phyloP scores from a whole-genome alignment of 2,797 vertebrate species.

The Macropus fuliginosus region DNA sequence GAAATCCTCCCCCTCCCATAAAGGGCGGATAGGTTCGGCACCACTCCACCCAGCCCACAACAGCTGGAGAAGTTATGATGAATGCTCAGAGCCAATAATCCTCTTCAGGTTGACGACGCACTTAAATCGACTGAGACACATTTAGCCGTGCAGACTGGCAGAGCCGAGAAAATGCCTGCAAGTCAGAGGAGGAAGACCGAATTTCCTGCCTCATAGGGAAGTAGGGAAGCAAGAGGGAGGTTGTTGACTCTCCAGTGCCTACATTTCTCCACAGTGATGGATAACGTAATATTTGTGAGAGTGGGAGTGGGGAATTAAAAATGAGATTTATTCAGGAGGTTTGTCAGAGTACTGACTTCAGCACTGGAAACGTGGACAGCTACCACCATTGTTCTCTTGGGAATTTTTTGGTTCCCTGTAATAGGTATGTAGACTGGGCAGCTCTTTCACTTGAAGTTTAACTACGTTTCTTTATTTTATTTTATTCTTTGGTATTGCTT shows the following conservation, averaged over 20 bases:
- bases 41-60: neutral
- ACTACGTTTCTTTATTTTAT: neutral
- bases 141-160: neutral
- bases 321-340: neutral
- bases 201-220: neutral
- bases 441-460: neutral
- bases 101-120: neutral
- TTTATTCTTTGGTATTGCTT: neutral
- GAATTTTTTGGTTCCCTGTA: neutral
- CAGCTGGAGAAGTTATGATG: neutral
- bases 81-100: neutral
- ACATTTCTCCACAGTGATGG: constrained; percentile 1
- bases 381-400: neutral
- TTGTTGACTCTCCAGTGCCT: neutral
- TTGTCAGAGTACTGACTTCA: constrained; percentile 21
- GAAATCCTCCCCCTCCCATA: neutral
- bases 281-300: neutral
- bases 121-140: neutral
- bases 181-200: neutral
- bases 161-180: neutral
- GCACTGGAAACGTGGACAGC: neutral
- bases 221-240: neutral
- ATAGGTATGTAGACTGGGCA: neutral
- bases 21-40: constrained; percentile 11
- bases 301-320: neutral